phyloP scores from a whole-genome alignment of 2,113 vertebrate genomes.

The Pan paniscus region DNA sequence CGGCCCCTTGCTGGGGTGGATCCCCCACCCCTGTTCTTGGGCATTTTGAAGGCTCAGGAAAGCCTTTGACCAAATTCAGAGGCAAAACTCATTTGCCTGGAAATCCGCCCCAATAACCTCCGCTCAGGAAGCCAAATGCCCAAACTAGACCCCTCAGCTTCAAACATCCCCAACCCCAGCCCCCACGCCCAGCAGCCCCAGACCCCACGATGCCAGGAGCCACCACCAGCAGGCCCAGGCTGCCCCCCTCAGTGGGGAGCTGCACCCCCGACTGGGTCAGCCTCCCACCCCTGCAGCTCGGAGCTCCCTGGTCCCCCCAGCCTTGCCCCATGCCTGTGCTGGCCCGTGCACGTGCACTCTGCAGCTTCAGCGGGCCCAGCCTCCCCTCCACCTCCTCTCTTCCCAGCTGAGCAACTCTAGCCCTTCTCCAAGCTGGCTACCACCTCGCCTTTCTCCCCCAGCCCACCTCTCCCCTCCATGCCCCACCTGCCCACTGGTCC shows the following conservation, averaged over 20 bases:
- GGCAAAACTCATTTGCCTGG: neutral
- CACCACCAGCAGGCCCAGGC: neutral
- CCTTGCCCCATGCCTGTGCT: neutral
- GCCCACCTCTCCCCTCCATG: neutral
- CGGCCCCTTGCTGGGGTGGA: too few species aligned
- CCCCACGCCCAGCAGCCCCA: neutral
- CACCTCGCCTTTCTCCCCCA: neutral
- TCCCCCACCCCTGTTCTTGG: too few species aligned
- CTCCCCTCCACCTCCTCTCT: neutral
- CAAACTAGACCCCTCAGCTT: accelerated
- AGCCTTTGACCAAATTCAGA: neutral
- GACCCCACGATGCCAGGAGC: neutral
- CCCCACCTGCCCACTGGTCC: neutral
- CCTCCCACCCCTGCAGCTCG: neutral
- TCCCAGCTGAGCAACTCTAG: neutral
- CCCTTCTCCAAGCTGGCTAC: neutral
- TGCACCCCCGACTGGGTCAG: neutral
- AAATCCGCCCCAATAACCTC: neutral
- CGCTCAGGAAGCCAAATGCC: neutral
- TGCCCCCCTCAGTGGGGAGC: neutral
- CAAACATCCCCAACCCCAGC: accelerated
- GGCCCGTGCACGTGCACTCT: neutral
- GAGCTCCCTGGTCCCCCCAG: neutral
- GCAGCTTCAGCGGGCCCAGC: too few species aligned
- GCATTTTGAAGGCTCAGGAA: too few species aligned